Evolutionary conservation across 2,888 invertebrate species (phyloP).

Genomic region (Caenorhabditis angaria): DNA sequence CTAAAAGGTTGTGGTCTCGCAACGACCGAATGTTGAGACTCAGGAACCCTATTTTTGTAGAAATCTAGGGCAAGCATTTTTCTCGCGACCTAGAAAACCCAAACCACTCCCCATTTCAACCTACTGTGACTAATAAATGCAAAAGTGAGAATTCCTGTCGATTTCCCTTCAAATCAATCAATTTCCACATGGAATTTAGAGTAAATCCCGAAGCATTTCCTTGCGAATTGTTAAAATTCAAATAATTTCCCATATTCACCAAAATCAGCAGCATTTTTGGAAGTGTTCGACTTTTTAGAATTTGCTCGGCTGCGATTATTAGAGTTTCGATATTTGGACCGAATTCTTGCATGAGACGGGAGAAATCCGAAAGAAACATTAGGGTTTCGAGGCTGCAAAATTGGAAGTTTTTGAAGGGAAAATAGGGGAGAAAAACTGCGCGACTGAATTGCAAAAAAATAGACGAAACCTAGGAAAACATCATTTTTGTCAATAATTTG

Average conservation of each 20-base stretch:
- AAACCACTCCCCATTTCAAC: too few species aligned
- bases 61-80: too few species aligned
- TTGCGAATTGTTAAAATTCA: conserved; percentile 50
- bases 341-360: conserved; percentile 30
- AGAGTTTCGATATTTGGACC: conserved; percentile 29
- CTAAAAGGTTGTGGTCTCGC: too few species aligned
- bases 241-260: conserved; percentile 57
- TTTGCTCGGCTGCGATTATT: conserved; percentile 17
- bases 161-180: conserved; percentile 53
- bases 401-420: neutral
- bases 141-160: conserved; percentile 43
- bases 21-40: too few species aligned
- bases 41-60: too few species aligned
- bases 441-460: too few species aligned
- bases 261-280: conserved; percentile 50
- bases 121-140: conserved; percentile 44
- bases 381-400: conserved; percentile 34
- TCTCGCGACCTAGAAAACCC: too few species aligned
- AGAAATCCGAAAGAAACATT: conserved; percentile 34
- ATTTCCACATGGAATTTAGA: conserved; percentile 57
- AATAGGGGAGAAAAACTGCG: too few species aligned
- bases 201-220: conserved; percentile 60
- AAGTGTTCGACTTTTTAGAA: conserved; percentile 34
- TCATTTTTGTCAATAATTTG: too few species aligned
- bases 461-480: too few species aligned